Conservation (phyloP, 1,140 invertebrate genomes). For the Drosophila mojavensis region DNA sequence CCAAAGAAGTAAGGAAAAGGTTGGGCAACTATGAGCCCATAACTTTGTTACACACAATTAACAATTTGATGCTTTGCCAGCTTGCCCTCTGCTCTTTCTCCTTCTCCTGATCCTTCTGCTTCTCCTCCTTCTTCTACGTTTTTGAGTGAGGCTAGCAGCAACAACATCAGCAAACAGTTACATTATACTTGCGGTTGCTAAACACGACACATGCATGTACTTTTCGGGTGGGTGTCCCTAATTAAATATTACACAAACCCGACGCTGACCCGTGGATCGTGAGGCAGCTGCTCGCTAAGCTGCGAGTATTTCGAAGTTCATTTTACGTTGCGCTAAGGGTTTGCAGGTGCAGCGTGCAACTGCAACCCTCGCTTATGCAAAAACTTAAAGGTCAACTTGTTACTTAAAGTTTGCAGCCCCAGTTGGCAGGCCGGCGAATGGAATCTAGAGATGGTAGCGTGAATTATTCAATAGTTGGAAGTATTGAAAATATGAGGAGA, state of each 20-base stretch:
- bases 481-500: no score
- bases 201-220: conserved; percentile 62
- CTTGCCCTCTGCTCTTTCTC: background rate
- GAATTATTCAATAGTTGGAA: no score
- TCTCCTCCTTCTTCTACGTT: background rate
- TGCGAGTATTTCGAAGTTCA: conserved; percentile 44
- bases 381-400: conserved; percentile 69
- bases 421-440: background rate
- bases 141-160: background rate
- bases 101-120: no score
- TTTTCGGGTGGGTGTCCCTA: conserved; percentile 57
- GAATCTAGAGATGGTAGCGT: background rate
- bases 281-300: background rate
- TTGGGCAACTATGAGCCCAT: conserved; percentile 54
- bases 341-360: conserved; percentile 28
- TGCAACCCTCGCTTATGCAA: conserved; percentile 16
- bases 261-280: background rate
- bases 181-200: conserved; percentile 62
- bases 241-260: conserved; percentile 63
- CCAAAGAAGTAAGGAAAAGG: background rate
- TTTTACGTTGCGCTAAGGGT: conserved; percentile 56
- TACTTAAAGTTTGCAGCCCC: conserved; percentile 21
- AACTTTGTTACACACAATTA: conserved; percentile 79
- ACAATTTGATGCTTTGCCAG: conserved; percentile 74
- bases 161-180: conserved; percentile 42